Evolutionary conservation across 2,888 invertebrate genomes (phyloP), one percentile per base, ranked within the genome.

Genomic region (Drosophila kambysellisi): DNA sequence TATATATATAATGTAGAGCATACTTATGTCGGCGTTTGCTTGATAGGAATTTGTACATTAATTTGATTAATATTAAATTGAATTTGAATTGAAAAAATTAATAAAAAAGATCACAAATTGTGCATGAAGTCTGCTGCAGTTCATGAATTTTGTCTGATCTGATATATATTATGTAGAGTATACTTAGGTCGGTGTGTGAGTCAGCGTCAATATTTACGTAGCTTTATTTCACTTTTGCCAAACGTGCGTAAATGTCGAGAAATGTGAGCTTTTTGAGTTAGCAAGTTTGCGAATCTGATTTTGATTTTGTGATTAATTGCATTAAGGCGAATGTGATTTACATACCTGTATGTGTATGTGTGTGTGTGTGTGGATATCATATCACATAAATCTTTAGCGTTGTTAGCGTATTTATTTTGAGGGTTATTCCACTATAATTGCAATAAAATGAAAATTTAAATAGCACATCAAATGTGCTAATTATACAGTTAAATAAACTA

Each of bases 381-480:
- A 41, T 37, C 46, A 52, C 54, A 63, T 56, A 48, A 39, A 54
- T 75, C 59, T 56, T 25, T 17, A 56, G 29, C 35, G 48, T 39
- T 33, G 57, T 20, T 53, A 56, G 37, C 61, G 63, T 71, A 53
- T 77, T 74, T 83, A 74, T 64, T 84, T 71, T 73, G 81, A 73
- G 79, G 74, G 74, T 73, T 69, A 83, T 75, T 72, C 71, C 59
- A 71, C 77, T 61, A 82, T 74, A 84, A 90, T 84, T 90, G 88
- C 89, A 82, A 84, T 90, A 90, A 87, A 87, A 84, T 74, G 68
- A 72, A 80, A 75, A 73, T 76, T 87, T 87, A 89, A 87, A 90
- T 70, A 74, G 75, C 88, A 70, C 85, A 90, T 85, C 82, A 89
- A 83, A 90, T 74, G 86, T 87, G 91, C 65, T 89, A 91, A 91